Percentiles rank a stretch among this genome's conserved stretches.
Evolutionary conservation across 2,888 invertebrate genomes (phyloP).

Genomic region (Cephus spinipes): DNA sequence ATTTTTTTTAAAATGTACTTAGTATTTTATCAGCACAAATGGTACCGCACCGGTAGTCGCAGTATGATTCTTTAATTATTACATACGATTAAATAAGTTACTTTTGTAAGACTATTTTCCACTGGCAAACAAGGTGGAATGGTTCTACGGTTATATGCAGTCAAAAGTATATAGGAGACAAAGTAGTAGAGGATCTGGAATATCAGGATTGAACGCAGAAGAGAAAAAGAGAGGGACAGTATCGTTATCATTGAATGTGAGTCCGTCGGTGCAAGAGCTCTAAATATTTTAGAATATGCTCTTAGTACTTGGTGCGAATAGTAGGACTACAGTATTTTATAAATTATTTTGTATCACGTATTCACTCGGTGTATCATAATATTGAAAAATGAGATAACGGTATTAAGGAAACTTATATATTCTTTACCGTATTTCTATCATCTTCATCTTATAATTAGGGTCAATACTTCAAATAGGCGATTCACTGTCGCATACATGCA

Average conservation of each 20-base stretch:
- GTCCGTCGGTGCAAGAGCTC: not conserved
- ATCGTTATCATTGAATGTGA: not conserved
- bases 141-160: no score
- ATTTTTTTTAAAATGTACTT: no score
- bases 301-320: conserved; percentile 26
- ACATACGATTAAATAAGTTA: no score
- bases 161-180: no score
- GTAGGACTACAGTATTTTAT: conserved; percentile 38
- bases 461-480: not conserved
- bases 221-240: not conserved
- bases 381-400: not conserved
- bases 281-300: conserved; percentile 12
- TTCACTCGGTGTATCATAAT: not conserved
- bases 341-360: conserved; percentile 34
- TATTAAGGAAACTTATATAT: not conserved
- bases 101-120: no score
- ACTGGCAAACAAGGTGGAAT: no score
- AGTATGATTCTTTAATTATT: no score
- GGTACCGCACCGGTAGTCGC: no score
- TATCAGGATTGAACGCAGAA: no score
- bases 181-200: no score
- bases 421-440: not conserved
- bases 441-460: not conserved
- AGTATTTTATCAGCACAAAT: no score
- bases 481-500: not conserved